These are phyloP conservation scores for Ambastaia sidthimunki DNA, from an alignment of 2,797 vertebrate species.

Conservation along the genomic window DNA sequence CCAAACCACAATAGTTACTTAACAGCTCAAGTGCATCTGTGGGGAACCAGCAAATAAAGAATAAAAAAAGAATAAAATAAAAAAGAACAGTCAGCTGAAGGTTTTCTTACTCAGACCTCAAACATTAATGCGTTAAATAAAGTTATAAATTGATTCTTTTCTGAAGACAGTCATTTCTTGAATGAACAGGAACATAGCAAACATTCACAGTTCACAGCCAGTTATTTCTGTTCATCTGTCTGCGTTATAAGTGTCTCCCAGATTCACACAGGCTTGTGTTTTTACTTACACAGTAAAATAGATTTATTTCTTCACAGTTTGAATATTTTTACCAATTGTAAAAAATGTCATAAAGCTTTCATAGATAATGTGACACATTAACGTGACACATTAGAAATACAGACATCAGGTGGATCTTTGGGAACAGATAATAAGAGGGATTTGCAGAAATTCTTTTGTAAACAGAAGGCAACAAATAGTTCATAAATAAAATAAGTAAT, in stretches of 20 bases:
- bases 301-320: background rate
- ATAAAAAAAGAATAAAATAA: too few relatives aligned
- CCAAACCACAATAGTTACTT: too few relatives aligned
- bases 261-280: background rate
- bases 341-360: background rate
- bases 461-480: too few relatives aligned
- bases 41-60: too few relatives aligned
- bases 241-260: constrained; percentile 6
- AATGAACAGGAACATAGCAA: background rate
- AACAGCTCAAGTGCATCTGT: too few relatives aligned
- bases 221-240: background rate
- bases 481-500: too few relatives aligned
- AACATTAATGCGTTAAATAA: too few relatives aligned
- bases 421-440: background rate
- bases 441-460: too few relatives aligned
- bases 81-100: too few relatives aligned
- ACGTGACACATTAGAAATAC: background rate
- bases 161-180: background rate
- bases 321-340: background rate
- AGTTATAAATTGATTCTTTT: background rate
- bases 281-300: constrained; percentile 10
- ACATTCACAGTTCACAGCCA: too few relatives aligned
- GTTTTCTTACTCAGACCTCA: too few relatives aligned
- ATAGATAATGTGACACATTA: background rate
- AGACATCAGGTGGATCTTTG: background rate